Evolutionary conservation across 2,797 vertebrate genomes (phyloP).

Genomic region (Esox lucius): DNA sequence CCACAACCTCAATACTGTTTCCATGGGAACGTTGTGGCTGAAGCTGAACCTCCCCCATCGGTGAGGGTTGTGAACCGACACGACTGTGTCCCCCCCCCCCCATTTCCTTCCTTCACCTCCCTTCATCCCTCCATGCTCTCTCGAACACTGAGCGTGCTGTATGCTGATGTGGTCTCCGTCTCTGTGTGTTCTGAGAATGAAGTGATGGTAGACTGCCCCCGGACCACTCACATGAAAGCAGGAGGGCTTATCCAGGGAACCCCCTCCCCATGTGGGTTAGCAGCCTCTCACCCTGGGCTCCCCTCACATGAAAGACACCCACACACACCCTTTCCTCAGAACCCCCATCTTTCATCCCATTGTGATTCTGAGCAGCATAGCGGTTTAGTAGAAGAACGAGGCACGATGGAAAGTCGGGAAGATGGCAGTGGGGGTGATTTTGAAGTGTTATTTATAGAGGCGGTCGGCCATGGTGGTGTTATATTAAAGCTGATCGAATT

Average conservation of each 20-base stretch:
- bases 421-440: constrained; percentile 52
- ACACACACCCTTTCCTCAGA: neutral
- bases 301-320: constrained; percentile 38
- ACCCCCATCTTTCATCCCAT: neutral
- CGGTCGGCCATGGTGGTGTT: neutral
- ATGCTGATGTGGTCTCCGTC: constrained; percentile 31
- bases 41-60: constrained; percentile 10
- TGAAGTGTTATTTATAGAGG: constrained; percentile 50
- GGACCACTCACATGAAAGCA: constrained; percentile 64
- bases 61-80: constrained; percentile 22
- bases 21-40: constrained; percentile 29
- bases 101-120: constrained; percentile 1
- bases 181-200: constrained; percentile 63
- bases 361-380: constrained; percentile 7
- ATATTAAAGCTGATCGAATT: constrained; percentile 57
- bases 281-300: constrained; percentile 56
- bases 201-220: constrained; percentile 57
- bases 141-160: neutral
- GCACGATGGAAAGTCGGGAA: constrained; percentile 44
- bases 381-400: constrained; percentile 24
- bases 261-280: constrained; percentile 55
- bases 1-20: constrained; percentile 27
- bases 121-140: neutral
- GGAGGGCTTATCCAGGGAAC: constrained; percentile 59
- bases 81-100: constrained; percentile 1